Percentiles rank a stretch among this genome's conserved stretches.
phyloP scores from a whole-genome alignment of 1,140 invertebrate species.

The Thaumetopoea pityocampa region DNA sequence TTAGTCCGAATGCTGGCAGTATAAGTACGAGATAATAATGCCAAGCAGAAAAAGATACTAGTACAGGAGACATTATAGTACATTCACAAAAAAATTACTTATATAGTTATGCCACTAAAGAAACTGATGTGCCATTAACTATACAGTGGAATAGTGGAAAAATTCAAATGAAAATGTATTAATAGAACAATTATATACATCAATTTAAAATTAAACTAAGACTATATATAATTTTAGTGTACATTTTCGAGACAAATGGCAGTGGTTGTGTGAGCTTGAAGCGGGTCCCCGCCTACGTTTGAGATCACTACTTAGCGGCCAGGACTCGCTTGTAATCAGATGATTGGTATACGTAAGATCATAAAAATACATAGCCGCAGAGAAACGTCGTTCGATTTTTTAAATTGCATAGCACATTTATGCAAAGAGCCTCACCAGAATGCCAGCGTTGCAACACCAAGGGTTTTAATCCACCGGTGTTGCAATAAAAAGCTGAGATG shows the following conservation, averaged over 20 bases:
- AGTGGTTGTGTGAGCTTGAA: conserved; percentile 30
- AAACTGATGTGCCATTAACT: too few relatives aligned
- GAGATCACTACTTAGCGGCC: conserved; percentile 59
- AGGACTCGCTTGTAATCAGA: conserved; percentile 25
- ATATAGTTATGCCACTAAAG: too few relatives aligned
- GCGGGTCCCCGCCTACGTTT: conserved; percentile 33
- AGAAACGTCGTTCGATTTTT: conserved; percentile 4
- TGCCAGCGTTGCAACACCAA: too few relatives aligned
- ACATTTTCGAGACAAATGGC: conserved; percentile 38
- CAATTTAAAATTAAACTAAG: conserved; percentile 23
- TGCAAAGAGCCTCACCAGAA: neutral
- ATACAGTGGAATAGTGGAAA: too few relatives aligned
- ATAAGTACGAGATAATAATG: too few relatives aligned
- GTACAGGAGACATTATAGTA: too few relatives aligned
- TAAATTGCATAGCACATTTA: conserved; percentile 3
- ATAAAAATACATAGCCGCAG: conserved; percentile 19
- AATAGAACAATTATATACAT: conserved; percentile 12
- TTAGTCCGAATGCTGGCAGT: too few relatives aligned
- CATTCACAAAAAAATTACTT: too few relatives aligned
- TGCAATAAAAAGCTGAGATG: too few relatives aligned
- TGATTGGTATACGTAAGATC: conserved; percentile 13
- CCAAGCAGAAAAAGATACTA: too few relatives aligned
- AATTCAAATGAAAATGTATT: conserved; percentile 15
- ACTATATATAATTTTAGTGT: conserved; percentile 24
- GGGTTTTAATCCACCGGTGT: too few relatives aligned